A percentile compares a stretch with the other conserved stretches of the same genome.
Evolutionary conservation across 2,113 vertebrate genomes (phyloP).

Genomic region (Taurulus bubalis): DNA sequence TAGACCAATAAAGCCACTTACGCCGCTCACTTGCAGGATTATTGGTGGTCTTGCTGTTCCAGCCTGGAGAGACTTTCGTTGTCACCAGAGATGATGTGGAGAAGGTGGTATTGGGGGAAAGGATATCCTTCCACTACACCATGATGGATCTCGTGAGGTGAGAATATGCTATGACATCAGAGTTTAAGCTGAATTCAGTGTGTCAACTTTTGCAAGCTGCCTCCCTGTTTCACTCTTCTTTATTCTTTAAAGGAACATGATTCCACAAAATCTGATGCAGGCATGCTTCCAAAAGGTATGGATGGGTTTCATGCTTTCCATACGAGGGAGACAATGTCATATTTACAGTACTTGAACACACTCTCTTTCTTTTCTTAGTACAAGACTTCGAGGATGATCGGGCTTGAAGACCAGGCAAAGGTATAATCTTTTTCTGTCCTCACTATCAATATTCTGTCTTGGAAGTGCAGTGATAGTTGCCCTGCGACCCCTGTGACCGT

Average conservation of each 20-base stretch:
- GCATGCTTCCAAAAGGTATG: constrained; percentile 11
- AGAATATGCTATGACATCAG: neutral
- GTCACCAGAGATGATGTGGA: accelerated
- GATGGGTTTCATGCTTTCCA: neutral
- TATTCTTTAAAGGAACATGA: neutral
- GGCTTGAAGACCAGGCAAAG: no score
- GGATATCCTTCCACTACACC: accelerated
- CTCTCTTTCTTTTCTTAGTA: neutral
- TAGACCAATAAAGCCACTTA: neutral
- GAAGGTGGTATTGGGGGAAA: accelerated
- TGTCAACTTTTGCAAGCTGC: neutral
- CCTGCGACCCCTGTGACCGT: neutral
- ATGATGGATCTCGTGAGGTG: constrained; percentile 12
- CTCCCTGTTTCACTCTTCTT: neutral
- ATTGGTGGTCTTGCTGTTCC: neutral
- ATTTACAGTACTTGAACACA: neutral
- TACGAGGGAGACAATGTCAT: no score
- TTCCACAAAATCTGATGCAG: neutral
- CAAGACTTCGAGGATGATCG: neutral
- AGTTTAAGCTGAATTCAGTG: neutral
- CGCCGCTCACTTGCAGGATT: neutral
- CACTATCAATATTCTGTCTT: neutral
- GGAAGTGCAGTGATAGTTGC: neutral
- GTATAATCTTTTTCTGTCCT: neutral
- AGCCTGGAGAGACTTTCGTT: neutral